A percentile compares a stretch with the other conserved stretches of the same genome.
phyloP scores from a whole-genome alignment of 2,113 vertebrate species.

The Junco hyemalis region DNA sequence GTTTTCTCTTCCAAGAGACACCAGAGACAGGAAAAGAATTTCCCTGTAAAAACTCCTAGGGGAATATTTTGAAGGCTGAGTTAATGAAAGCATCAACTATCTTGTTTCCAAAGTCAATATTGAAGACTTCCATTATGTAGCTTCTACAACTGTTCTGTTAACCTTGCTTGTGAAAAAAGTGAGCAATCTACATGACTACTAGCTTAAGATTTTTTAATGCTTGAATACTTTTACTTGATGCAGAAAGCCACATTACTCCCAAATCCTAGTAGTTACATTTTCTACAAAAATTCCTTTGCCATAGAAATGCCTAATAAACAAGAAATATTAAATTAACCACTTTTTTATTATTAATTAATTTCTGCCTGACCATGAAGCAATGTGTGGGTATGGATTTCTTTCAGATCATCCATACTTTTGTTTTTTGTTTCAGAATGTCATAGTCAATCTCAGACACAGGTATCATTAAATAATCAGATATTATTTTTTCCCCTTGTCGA shows the following conservation, averaged over 20 bases:
- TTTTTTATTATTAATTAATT: neutral
- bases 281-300: neutral
- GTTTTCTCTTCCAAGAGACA: slow-evolving; percentile 94
- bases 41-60: slow-evolving; percentile 95
- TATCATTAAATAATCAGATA: neutral
- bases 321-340: neutral
- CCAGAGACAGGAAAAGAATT: slow-evolving; percentile 92
- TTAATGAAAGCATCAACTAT: neutral
- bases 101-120: neutral
- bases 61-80: slow-evolving; percentile 34
- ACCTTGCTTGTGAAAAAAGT: neutral
- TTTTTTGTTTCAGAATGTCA: neutral
- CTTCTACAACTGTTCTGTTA: neutral
- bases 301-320: neutral
- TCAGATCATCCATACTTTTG: neutral
- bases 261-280: neutral
- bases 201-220: neutral
- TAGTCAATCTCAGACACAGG: neutral
- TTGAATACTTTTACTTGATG: neutral
- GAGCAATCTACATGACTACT: neutral
- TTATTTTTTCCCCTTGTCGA: neutral
- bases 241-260: neutral
- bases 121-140: neutral
- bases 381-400: neutral
- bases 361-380: neutral